Percentiles rank a stretch among this genome's conserved stretches.
Conservation (phyloP, 1,140 invertebrate genomes). For the Drosophila kurseongensis region DNA sequence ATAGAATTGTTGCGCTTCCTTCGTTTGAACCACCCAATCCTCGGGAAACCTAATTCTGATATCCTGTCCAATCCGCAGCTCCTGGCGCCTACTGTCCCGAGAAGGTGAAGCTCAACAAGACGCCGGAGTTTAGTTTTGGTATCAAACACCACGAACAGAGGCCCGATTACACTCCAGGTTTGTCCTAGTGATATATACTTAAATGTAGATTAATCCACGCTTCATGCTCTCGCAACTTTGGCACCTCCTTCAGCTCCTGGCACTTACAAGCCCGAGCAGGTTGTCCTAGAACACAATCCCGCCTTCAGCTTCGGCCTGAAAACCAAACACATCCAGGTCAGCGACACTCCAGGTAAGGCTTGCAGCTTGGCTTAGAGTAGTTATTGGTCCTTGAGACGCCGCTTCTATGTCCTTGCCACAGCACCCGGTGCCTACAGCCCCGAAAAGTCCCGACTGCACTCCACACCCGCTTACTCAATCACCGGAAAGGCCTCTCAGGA, state of each 20-base stretch:
- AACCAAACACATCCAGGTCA: slow-evolving; percentile 84
- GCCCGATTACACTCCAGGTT: slow-evolving; percentile 89
- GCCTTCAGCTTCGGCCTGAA: slow-evolving; percentile 88
- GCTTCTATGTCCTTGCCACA: slow-evolving; percentile 2
- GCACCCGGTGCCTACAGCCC: slow-evolving; percentile 87
- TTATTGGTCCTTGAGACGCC: neutral
- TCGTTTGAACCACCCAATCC: neutral
- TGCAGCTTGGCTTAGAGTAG: neutral
- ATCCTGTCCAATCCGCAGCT: slow-evolving; percentile 84
- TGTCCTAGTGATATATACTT: slow-evolving; percentile 41
- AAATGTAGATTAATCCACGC: neutral
- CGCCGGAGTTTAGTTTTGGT: slow-evolving; percentile 87
- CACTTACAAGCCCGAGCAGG: slow-evolving; percentile 88
- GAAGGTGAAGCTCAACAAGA: slow-evolving; percentile 86
- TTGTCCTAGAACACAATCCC: slow-evolving; percentile 86
- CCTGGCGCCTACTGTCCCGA: slow-evolving; percentile 88
- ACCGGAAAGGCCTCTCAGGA: slow-evolving; percentile 87
- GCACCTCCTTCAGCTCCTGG: slow-evolving; percentile 84
- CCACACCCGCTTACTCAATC: slow-evolving; percentile 86
- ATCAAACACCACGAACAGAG: slow-evolving; percentile 88
- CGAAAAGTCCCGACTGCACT: slow-evolving; percentile 75
- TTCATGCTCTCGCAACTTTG: slow-evolving; percentile 80
- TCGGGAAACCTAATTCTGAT: slow-evolving; percentile 4
- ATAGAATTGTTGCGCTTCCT: slow-evolving; percentile 23
- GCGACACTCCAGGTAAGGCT: slow-evolving; percentile 71